These are phyloP conservation scores for Dioctria linearis DNA, from an alignment of 2,888 invertebrate species.

Conservation along the genomic window DNA sequence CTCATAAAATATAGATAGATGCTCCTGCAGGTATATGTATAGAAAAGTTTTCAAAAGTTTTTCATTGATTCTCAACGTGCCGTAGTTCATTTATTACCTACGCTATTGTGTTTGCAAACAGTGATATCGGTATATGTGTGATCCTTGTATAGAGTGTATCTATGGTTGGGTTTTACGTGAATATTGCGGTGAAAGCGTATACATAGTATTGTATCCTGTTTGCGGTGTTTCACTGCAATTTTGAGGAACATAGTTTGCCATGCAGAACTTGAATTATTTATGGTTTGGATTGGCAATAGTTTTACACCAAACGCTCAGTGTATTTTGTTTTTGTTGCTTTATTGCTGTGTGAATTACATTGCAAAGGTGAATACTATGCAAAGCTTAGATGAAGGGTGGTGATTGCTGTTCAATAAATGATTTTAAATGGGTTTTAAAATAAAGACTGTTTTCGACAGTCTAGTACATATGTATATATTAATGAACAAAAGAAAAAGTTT, in stretches of 20 bases:
- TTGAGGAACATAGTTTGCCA: slow-evolving; percentile 3
- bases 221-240: slow-evolving; percentile 6
- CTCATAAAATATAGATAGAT: slow-evolving; percentile 30
- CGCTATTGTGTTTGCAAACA: not conserved
- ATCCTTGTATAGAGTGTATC: too few relatives aligned
- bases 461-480: not conserved
- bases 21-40: not conserved
- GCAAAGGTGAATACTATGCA: not conserved
- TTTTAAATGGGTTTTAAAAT: slow-evolving; percentile 26
- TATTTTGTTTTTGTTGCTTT: slow-evolving; percentile 9
- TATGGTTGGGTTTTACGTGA: too few relatives aligned
- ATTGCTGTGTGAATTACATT: not conserved
- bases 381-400: not conserved
- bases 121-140: too few relatives aligned
- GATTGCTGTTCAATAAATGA: slow-evolving; percentile 31
- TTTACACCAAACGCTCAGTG: not conserved
- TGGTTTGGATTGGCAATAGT: slow-evolving; percentile 9
- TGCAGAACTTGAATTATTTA: slow-evolving; percentile 42
- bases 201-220: slow-evolving; percentile 23
- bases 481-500: too few relatives aligned
- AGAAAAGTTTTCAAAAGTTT: not conserved
- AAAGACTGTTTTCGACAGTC: too few relatives aligned
- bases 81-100: slow-evolving; percentile 39
- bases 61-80: slow-evolving; percentile 28
- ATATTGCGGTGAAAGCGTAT: not conserved